Conservation (phyloP, 2,888 invertebrate genomes). For the Ichneumoninae sp. region DNA sequence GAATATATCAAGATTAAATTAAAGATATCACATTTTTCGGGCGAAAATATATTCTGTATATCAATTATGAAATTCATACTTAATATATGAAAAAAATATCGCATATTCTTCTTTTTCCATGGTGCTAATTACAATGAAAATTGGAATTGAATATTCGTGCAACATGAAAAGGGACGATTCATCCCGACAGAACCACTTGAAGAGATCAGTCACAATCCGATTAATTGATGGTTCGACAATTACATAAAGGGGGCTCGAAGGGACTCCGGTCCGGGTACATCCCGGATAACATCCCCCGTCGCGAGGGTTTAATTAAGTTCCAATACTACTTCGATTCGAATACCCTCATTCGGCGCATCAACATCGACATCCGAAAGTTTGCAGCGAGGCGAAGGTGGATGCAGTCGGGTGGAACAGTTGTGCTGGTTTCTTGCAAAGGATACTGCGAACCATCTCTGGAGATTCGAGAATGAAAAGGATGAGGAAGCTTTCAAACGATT, state of each 20-base stretch:
- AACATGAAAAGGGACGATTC: neutral
- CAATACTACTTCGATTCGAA: conserved; percentile 20
- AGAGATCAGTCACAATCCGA: conserved; percentile 48
- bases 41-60: too few species aligned
- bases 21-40: too few species aligned
- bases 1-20: too few species aligned
- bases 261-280: neutral
- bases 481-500: neutral
- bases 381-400: neutral
- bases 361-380: conserved; percentile 43
- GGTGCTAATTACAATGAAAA: neutral
- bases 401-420: neutral
- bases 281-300: conserved; percentile 9
- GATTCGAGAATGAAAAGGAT: neutral
- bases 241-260: conserved; percentile 24
- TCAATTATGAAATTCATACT: too few species aligned
- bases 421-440: neutral
- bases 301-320: conserved; percentile 47
- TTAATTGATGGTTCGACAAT: conserved; percentile 48
- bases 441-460: neutral
- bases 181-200: neutral
- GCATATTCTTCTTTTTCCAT: neutral
- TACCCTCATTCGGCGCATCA: conserved; percentile 25
- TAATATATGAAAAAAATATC: too few species aligned
- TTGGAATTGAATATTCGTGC: neutral